phyloP scores from a whole-genome alignment of 2,797 vertebrate genomes.

The Paramormyrops hopkinsi region DNA sequence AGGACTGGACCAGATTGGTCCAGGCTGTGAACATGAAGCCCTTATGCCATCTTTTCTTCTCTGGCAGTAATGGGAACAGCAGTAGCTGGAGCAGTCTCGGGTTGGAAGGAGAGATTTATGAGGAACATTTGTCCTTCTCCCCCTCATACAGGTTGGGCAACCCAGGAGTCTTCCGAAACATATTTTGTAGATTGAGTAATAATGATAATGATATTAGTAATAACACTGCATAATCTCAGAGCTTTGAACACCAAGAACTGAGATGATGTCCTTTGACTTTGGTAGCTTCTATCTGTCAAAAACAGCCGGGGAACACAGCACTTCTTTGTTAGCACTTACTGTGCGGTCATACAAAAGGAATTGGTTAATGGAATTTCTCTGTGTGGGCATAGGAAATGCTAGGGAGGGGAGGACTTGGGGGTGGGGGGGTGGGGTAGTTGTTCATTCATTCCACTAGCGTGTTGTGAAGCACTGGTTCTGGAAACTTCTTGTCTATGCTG shows the following conservation, averaged over 20 bases:
- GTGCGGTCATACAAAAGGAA: conserved; percentile 25
- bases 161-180: conserved; percentile 38
- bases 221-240: conserved; percentile 66
- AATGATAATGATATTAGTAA: neutral
- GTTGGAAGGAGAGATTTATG: conserved; percentile 95
- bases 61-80: conserved; percentile 98
- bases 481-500: neutral
- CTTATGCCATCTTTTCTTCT: conserved; percentile 66
- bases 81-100: conserved; percentile 99
- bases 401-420: neutral
- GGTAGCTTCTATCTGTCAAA: conserved; percentile 30
- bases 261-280: conserved; percentile 41
- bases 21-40: neutral
- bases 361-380: conserved; percentile 28
- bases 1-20: neutral
- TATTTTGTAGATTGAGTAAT: neutral
- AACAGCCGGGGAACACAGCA: conserved; percentile 25
- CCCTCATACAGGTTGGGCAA: conserved; percentile 96
- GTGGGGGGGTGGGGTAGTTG: neutral
- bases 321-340: conserved; percentile 31
- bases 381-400: conserved; percentile 17
- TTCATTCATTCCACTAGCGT: conserved; percentile 12
- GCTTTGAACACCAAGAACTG: conserved; percentile 51
- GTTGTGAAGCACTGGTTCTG: neutral
- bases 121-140: conserved; percentile 95